phyloP scores from a whole-genome alignment of 2,113 vertebrate species.

The Cairina moschata region DNA sequence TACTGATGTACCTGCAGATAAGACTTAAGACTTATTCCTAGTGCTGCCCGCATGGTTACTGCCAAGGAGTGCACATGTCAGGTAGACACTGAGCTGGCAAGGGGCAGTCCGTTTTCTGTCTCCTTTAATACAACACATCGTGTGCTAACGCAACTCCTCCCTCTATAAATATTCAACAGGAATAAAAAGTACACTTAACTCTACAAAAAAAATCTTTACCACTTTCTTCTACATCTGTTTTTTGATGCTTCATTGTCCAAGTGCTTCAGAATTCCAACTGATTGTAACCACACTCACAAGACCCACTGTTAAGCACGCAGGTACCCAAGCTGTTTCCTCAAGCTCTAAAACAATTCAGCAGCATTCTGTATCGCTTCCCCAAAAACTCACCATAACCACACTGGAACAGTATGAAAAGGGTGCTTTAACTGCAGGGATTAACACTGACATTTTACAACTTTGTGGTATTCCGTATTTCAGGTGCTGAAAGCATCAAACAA shows the following conservation, averaged over 20 bases:
- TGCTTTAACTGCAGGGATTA: neutral
- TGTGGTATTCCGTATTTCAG: fast-evolving
- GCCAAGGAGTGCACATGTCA: neutral
- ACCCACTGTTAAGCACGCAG: neutral
- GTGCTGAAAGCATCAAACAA: neutral
- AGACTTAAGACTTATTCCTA: neutral
- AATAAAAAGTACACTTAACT: neutral
- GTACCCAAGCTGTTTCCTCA: neutral
- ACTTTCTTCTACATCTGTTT: neutral
- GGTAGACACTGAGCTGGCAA: neutral
- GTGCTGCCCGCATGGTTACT: neutral
- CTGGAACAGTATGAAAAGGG: neutral
- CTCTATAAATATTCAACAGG: neutral
- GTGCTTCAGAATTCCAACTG: neutral
- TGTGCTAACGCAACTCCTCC: neutral
- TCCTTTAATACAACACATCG: neutral
- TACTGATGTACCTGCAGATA: neutral
- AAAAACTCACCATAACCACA: neutral
- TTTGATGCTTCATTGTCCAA: neutral
- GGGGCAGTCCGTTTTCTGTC: neutral
- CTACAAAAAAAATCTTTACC: neutral
- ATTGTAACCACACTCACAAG: neutral
- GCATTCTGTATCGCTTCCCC: neutral
- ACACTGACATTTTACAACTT: neutral
- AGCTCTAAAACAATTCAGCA: neutral